A percentile compares a stretch with the other conserved stretches of the same genome.
phyloP scores from a whole-genome alignment of 2,797 vertebrate species.

The Sitta carolinensis region DNA sequence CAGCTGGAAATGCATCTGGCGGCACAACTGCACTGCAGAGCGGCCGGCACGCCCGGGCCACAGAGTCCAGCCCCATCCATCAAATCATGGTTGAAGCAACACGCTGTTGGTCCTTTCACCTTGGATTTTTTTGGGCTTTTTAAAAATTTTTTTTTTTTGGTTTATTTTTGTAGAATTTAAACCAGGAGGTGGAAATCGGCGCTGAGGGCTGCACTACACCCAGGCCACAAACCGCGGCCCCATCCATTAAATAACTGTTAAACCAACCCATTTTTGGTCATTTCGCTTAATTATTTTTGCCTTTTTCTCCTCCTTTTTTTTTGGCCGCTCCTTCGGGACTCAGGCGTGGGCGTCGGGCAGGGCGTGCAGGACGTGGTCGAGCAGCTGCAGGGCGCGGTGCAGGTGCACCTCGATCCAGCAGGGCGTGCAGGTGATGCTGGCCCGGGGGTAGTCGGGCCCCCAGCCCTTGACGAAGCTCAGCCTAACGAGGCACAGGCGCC shows the following conservation, averaged over 20 bases:
- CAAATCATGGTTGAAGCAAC: neutral
- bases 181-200: neutral
- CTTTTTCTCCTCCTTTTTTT: accelerated
- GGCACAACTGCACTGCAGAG: accelerated
- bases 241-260: neutral
- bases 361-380: constrained; percentile 84
- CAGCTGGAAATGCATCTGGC: neutral
- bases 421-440: constrained; percentile 84
- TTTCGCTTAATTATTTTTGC: accelerated
- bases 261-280: neutral
- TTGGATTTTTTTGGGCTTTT: accelerated
- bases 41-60: too few species aligned
- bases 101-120: accelerated
- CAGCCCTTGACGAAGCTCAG: constrained; percentile 86
- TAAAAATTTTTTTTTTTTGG: neutral
- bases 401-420: constrained; percentile 85
- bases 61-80: neutral
- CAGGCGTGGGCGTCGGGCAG: constrained; percentile 67
- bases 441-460: constrained; percentile 81
- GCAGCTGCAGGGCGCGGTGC: constrained; percentile 82
- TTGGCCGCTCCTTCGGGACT: accelerated
- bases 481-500: constrained; percentile 81
- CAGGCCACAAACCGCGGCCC: neutral
- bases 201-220: constrained; percentile 31
- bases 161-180: neutral